phyloP scores from a whole-genome alignment of 2,113 vertebrate species.

The Gallinago undulata region DNA sequence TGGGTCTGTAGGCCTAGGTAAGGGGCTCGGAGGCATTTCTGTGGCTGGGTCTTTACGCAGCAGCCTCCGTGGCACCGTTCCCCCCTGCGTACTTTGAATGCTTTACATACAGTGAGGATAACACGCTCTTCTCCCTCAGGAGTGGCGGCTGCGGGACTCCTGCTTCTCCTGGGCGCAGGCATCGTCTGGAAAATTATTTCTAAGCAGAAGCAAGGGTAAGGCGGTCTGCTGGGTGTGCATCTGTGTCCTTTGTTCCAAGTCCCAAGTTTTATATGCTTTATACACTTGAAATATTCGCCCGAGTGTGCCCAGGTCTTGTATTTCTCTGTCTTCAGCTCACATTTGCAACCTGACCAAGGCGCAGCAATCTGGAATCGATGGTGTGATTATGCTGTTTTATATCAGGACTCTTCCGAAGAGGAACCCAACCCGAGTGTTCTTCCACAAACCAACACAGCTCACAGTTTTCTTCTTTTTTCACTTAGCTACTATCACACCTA shows the following conservation, averaged over 20 bases:
- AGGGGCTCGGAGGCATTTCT: background rate
- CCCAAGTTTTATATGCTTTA: background rate
- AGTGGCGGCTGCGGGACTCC: background rate
- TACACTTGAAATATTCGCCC: background rate
- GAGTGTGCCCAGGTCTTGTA: background rate
- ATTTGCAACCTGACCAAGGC: background rate
- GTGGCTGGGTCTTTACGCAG: background rate
- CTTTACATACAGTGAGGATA: background rate
- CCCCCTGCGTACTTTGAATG: background rate
- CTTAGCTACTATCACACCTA: background rate
- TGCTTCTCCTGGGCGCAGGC: slow-evolving; percentile 35
- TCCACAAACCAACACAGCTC: background rate
- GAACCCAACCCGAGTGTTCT: background rate
- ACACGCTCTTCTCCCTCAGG: background rate
- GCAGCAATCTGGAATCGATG: background rate
- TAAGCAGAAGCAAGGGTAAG: slow-evolving; percentile 62
- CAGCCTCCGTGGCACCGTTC: background rate
- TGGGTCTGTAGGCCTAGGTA: slow-evolving; percentile 15
- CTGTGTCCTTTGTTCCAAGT: background rate
- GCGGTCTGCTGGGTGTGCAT: background rate
- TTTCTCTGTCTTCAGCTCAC: background rate
- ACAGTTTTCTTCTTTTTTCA: background rate
- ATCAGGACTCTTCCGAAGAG: background rate
- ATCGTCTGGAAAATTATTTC: slow-evolving; percentile 33
- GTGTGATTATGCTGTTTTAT: background rate